Percentiles rank a stretch among this genome's conserved stretches.
Conservation (phyloP, 2,797 vertebrate species). For the Loriculus beryllinus region DNA sequence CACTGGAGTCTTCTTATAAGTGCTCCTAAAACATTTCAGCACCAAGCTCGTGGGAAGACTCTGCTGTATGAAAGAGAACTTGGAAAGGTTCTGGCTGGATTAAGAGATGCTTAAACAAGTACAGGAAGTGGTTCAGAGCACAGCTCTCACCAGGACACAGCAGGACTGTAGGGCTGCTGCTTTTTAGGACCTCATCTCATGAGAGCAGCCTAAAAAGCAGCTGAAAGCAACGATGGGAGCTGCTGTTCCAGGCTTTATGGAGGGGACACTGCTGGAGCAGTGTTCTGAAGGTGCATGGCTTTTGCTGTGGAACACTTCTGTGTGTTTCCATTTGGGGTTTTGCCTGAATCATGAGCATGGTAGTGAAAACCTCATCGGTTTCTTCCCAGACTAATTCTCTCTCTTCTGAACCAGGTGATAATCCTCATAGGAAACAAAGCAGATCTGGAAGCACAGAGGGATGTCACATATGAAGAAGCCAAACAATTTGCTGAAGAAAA, state of each 20-base stretch:
- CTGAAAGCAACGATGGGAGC: neutral
- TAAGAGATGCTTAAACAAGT: neutral
- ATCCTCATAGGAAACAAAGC: slow-evolving; percentile 98
- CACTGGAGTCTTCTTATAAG: neutral
- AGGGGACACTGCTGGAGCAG: neutral
- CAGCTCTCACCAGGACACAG: neutral
- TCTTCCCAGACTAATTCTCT: slow-evolving; percentile 21
- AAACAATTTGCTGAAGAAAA: slow-evolving; percentile 99
- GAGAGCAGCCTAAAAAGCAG: neutral
- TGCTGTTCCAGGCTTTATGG: neutral
- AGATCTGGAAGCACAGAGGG: slow-evolving; percentile 95
- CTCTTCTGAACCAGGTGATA: slow-evolving; percentile 85
- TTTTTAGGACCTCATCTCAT: neutral
- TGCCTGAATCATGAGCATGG: neutral
- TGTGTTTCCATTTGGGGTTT: neutral
- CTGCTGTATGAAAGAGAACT: neutral
- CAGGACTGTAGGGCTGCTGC: neutral
- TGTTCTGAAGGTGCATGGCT: neutral
- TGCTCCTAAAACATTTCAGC: neutral
- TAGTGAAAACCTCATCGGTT: neutral
- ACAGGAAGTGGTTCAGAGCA: neutral
- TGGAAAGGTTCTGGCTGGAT: neutral
- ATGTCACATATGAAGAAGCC: slow-evolving; percentile 97
- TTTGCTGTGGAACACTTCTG: neutral
- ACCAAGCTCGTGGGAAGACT: neutral